Evolutionary conservation across 2,888 invertebrate genomes (phyloP), one percentile per base, ranked within the genome.

Genomic region (Rhopalosiphum nymphaeae): DNA sequence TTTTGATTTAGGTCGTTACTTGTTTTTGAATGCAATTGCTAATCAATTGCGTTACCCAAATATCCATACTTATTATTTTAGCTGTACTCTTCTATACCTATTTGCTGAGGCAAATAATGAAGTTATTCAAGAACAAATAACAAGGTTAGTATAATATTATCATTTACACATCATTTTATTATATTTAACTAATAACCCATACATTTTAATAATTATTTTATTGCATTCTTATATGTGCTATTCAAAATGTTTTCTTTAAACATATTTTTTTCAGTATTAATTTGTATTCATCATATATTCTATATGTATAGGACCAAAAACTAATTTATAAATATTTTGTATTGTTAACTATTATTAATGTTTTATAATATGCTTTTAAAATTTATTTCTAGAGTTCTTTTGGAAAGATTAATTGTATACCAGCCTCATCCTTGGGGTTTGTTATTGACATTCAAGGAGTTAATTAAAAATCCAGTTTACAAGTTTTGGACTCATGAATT

Each of bases 401-500:
- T 99, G 94, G 99, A 99, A 96, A 97, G 99, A 95, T 97, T 99
- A 94, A 99, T 99, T 95, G 99, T 99, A 1, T 99, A 99, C 96
- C 97, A 99, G 90, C 99, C 99, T 10, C 99, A 99, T 96, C 99
- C 99, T 0, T 99, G 99, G 99, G 99, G 99, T 29, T 96, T 99
- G 88, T 97, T 99, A 78, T 99, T 99, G 95, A 99, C 99, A 0
- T 99, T 99, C 96, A 99, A 99, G 95, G 99, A 99, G 96, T 97
- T 99, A 95, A 99, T 99, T 95, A 99, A 99, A 96, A 99, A 99
- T 96, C 99, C 99, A 13, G 97, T 98, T 49, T 99, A 99, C 96
- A 99, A 99, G 96, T 99, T 99, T 96, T 99, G 99, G 99, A 97
- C 98, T 95, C 99, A 99, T 96, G 99, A 99, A 95, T 99, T 99